Evolutionary conservation across 2,113 vertebrate genomes (phyloP).

Genomic region (Tylochromis polylepis): DNA sequence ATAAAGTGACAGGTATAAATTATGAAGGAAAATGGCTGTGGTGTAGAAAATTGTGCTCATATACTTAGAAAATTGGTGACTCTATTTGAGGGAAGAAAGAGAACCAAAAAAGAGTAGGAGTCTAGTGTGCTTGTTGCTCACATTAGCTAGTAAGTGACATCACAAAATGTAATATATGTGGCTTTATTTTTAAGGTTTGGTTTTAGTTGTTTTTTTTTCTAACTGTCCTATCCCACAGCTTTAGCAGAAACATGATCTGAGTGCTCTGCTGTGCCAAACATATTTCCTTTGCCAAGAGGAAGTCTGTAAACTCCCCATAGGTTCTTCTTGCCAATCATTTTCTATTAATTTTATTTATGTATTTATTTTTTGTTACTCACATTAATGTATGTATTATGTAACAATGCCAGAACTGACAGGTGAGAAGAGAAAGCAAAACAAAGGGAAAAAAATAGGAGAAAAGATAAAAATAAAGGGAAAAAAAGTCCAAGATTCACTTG

Average conservation of each 20-base stretch:
- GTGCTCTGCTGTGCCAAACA: not conserved
- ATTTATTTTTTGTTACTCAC: not conserved
- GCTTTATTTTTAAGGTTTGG: rapidly evolving
- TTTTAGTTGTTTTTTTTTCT: not conserved
- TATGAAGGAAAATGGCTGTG: not conserved
- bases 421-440: not conserved
- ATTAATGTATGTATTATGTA: not conserved
- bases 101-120: not conserved
- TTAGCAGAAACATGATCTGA: not conserved
- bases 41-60: not conserved
- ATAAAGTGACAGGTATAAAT: not conserved
- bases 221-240: not conserved
- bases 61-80: not conserved
- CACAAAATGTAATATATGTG: not conserved
- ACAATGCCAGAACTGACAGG: not conserved
- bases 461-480: not conserved
- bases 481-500: not conserved
- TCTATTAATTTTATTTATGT: not conserved
- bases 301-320: not conserved
- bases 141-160: not conserved
- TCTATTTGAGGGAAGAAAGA: not conserved
- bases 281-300: not conserved
- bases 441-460: rapidly evolving
- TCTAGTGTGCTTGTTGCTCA: not conserved
- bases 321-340: not conserved